Evolutionary conservation across 2,888 invertebrate species (phyloP).

Genomic region (Bugulina stolonifera): DNA sequence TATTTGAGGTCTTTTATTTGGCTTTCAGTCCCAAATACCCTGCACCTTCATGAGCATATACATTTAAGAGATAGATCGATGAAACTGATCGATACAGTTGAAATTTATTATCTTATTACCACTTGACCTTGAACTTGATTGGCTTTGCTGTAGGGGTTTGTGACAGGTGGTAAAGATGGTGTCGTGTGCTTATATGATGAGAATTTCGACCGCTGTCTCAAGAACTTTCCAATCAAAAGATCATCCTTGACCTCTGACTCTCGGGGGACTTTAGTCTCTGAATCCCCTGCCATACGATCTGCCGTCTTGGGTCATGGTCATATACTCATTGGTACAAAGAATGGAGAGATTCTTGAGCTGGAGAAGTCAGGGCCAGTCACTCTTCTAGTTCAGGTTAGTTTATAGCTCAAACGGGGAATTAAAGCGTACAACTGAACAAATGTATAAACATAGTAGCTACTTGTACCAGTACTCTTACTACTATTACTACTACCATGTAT

Average conservation of each 20-base stretch:
- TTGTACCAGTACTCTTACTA: no score
- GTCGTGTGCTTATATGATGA: conserved; percentile 53
- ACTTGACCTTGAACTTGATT: no score
- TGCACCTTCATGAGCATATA: no score
- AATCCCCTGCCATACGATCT: conserved; percentile 48
- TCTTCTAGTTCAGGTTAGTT: conserved; percentile 47
- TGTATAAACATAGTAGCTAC: no score
- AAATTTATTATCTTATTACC: no score
- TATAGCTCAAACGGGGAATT: background rate
- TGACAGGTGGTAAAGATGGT: conserved; percentile 55
- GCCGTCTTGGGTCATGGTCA: conserved; percentile 51
- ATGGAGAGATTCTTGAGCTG: conserved; percentile 53
- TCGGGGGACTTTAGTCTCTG: conserved; percentile 41
- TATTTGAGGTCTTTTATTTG: no score
- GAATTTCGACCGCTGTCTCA: conserved; percentile 50
- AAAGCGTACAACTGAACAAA: no score
- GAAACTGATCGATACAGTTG: no score
- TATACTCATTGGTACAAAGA: conserved; percentile 52
- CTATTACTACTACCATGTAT: no score
- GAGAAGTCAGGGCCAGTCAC: conserved; percentile 50
- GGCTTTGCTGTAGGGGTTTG: conserved; percentile 50
- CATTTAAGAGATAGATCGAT: no score
- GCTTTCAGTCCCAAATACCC: no score
- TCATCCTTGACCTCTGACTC: conserved; percentile 40
- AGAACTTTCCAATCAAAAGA: conserved; percentile 49